Evolutionary conservation across 2,888 invertebrate species (phyloP), one percentile per base, ranked within the genome.

Genomic region (Andrena hattorfiana): DNA sequence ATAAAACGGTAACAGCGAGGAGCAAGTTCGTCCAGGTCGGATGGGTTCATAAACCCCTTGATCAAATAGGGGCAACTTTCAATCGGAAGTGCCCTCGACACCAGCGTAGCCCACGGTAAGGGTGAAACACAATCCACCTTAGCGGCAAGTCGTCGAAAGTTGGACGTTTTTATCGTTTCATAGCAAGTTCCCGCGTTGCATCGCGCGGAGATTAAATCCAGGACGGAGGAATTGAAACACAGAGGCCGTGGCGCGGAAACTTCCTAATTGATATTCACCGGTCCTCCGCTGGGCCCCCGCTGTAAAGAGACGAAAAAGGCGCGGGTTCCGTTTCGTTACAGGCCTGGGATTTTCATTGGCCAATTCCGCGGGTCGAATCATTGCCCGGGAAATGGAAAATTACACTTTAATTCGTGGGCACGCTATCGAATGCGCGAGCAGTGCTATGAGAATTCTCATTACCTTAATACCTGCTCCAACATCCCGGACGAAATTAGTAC

Each of bases 401-500:
- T 72, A 64, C 81, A 73, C 51, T 85, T 81, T 85, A 87, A 86
- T 80, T 82, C 74, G 82, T 56, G 64, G 56, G 2, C 35, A 26
- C 42, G 66, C 60, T 56, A 86, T 80, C 71, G 77, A 83, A 73
- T 74, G 35, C 51, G 23, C 35, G 59, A 51, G 54, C 32, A 56
- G 54, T 20, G 64, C 59, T 72, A 68, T 63, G 77, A 23, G 71
- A 87, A 85, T 60, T 85, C 85, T 89, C 85, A 77, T 85, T 88
- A 83, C 68, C 85, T 83, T 86, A 83, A 88, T 87, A 81, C 77
- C 77, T 35, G 30, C 66, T 63, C 63, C 60, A 35, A 62, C 23
- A 81, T 77, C 62, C 64, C 60, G 59, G 60, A 23, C 73, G 79
- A 88, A 87, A 88, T 87, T 87, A 80, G 81, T 79, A 67, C 70